Evolutionary conservation across 2,888 invertebrate species (phyloP), one percentile per base, ranked within the genome.

Genomic region (Synergus gifuensis): DNA sequence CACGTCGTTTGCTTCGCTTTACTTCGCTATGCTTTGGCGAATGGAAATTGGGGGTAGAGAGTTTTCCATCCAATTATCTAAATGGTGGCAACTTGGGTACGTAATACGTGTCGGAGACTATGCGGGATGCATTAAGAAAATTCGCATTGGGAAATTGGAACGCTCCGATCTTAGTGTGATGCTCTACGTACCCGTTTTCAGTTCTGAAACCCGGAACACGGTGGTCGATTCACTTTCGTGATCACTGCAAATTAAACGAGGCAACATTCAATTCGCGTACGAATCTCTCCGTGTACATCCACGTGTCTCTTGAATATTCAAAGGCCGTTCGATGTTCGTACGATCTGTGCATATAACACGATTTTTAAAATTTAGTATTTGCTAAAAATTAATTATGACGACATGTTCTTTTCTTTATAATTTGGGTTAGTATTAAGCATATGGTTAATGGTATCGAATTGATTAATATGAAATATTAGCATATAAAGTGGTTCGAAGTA

Each of bases 1-100:
- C 79, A 78, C 81, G 83, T 84, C 85, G 84, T 83, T 84, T 81
- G 81, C 80, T 58, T 58, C 28, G 77, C 49, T 83, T 84, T 81
- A 81, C 80, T 58, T 58, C 28, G 77, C 49, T 60, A 9, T 67
- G 62, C 69, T 69, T 67, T 78, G 62, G 69, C 69, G 76, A 79
- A 79, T 76, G 76, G 80, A 77, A 77, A 76, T 79, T 67, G 77
- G 66, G 76, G 66, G 64, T 49, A 49, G 54, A 36, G 73, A 76
- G 79, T 81, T 81, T 81, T 81, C 81, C 81, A 80, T 83, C 83
- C 80, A 81, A 80, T 83, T 81, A 80, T 80, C 79, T 77, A 69
- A 80, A 78, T 78, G 78, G 81, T 81, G 42, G 77, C 58, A 42
- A 28, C 78, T 14, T 18, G 11, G 36, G 40, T 18, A 18, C 22